Percentiles rank a stretch among this genome's conserved stretches.
These are phyloP conservation scores for Strigamia transsilvanica DNA, from an alignment of 2,888 invertebrate species.

Conservation along the genomic window DNA sequence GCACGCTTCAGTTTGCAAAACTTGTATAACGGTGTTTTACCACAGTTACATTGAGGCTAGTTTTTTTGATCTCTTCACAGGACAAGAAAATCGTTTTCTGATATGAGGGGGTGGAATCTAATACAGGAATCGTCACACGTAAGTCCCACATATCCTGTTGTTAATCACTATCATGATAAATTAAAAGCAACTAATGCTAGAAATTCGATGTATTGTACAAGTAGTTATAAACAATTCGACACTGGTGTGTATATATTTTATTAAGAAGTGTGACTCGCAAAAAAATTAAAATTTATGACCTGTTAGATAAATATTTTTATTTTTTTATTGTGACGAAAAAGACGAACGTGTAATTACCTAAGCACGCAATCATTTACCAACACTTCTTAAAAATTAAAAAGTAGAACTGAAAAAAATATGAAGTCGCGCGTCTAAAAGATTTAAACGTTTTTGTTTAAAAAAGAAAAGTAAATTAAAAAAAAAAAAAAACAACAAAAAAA, in stretches of 20 bases:
- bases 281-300: constrained; percentile 26
- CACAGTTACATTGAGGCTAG: not conserved
- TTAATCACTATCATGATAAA: constrained; percentile 7
- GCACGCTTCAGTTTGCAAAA: not conserved
- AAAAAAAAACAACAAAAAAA: not conserved
- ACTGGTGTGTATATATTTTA: constrained; percentile 9
- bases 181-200: not conserved
- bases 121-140: not conserved
- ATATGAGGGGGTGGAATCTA: not conserved
- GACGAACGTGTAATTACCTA: constrained; percentile 4
- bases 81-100: constrained; percentile 24
- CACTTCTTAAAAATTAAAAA: not conserved
- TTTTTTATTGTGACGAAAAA: constrained; percentile 16
- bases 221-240: not conserved
- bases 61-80: constrained; percentile 16
- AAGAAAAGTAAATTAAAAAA: not conserved
- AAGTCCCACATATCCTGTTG: not conserved
- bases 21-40: not conserved
- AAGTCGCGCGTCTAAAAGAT: not conserved
- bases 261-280: not conserved
- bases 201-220: not conserved
- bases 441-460: not conserved
- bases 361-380: constrained; percentile 21
- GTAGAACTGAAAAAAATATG: not conserved
- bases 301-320: not conserved